Evolutionary conservation across 2,113 vertebrate species (phyloP).

Genomic region (Gobio gobio): DNA sequence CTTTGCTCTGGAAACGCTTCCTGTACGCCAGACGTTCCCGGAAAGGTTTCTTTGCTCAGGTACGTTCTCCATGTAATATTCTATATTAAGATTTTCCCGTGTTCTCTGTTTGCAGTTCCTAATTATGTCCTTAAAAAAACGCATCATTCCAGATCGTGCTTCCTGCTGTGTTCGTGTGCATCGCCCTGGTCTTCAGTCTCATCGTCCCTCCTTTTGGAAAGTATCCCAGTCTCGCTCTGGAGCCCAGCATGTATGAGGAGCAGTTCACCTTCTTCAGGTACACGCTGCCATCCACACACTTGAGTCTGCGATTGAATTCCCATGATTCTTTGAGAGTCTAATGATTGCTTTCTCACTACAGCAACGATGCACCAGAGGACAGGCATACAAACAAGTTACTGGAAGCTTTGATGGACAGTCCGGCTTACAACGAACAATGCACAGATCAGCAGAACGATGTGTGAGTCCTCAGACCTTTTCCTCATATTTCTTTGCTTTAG

Average conservation of each 20-base stretch:
- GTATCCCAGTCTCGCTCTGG: constrained; percentile 90
- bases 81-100: background rate
- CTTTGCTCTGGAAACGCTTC: constrained; percentile 95
- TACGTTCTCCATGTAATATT: background rate
- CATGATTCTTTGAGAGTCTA: constrained; percentile 4
- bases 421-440: constrained; percentile 90
- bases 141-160: constrained; percentile 86
- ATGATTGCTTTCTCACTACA: constrained; percentile 59
- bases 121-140: background rate
- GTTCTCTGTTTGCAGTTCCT: background rate
- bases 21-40: constrained; percentile 92
- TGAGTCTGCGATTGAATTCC: background rate
- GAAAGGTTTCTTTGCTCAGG: constrained; percentile 98
- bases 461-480: constrained; percentile 77
- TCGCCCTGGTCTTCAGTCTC: constrained; percentile 94
- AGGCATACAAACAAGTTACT: constrained; percentile 80
- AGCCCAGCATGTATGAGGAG: constrained; percentile 95
- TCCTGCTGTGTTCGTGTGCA: constrained; percentile 96
- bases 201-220: constrained; percentile 97
- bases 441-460: constrained; percentile 80
- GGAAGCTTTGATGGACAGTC: constrained; percentile 80
- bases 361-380: constrained; percentile 92
- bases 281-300: background rate
- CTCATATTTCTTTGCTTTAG: background rate
- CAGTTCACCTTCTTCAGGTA: constrained; percentile 96